Evolutionary conservation across 1,140 invertebrate species (phyloP), one percentile per base, ranked within the genome.

Genomic region (Oedothorax gibbosus): DNA sequence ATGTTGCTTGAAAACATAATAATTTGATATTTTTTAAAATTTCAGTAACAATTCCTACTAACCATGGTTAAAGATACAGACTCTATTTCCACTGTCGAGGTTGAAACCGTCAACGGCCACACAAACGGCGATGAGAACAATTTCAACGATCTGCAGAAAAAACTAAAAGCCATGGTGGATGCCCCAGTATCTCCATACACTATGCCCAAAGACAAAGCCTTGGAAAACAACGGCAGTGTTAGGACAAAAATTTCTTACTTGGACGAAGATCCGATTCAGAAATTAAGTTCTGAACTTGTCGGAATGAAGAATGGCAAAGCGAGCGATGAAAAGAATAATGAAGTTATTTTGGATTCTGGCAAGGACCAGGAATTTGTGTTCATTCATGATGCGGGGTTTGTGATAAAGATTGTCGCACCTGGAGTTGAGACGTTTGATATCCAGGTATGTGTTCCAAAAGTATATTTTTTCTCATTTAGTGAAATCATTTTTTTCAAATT

Each of bases 321-420:
- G 49, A 56, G 12, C 75, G 35, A 35, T 35, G 83, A 87, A 10
- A 60, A 66, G n/a, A 71, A 86, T 75, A 78, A 85, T 35, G 57
- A 85, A 51, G 50, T 66, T 78, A 54, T 65, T 57, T 53, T 62
- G 12, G 86, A 87, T 79, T 20, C 75, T n/a, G 53, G 57, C 50
- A 85, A 86, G 64, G 87, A 88, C 18, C 86, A 87, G 76, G 90
- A 91, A 85, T 88, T 98, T 69, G 94, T 98, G 56, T 95, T 97
- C 77, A 96, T 98, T 87, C 96, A 98, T 90, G 97, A 99, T 89
- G 93, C 96, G 89, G 96, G 97, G 57, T 98, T 98, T 88, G 96
- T 94, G 75, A 95, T 99, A 0, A 96, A 97, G 91, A 97, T 99
- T 87, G 92, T 95, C 57, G 95, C 95, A 86, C 96, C 97, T 11